phyloP scores from a whole-genome alignment of 2,797 vertebrate genomes.

The Huso huso region DNA sequence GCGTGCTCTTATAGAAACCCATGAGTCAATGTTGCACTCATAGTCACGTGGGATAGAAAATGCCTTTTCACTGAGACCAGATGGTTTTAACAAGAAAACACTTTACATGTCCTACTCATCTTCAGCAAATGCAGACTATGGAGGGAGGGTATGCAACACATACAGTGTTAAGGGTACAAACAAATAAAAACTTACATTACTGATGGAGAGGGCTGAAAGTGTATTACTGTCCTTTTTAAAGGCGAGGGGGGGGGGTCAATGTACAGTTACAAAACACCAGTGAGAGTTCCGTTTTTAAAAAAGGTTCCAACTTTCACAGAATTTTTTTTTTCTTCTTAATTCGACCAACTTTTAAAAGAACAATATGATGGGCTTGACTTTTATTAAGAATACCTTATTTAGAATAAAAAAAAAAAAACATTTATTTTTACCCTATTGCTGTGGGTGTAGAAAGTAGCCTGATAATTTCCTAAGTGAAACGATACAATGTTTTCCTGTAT shows the following conservation, averaged over 20 bases:
- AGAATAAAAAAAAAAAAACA: constrained; percentile 22
- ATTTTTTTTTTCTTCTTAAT: constrained; percentile 45
- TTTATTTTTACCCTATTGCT: constrained; percentile 23
- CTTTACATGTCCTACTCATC: too few species aligned
- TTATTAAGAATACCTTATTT: constrained; percentile 42
- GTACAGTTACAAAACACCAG: constrained; percentile 18
- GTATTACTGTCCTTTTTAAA: too few species aligned
- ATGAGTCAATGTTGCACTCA: too few species aligned
- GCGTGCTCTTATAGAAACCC: too few species aligned
- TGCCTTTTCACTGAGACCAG: too few species aligned
- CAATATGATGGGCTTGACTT: constrained; percentile 43
- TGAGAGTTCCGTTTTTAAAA: constrained; percentile 43
- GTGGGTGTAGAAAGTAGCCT: constrained; percentile 21
- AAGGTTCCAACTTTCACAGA: constrained; percentile 58
- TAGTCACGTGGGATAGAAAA: too few species aligned
- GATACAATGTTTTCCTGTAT: constrained; percentile 2
- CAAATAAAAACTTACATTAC: too few species aligned
- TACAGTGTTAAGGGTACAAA: too few species aligned
- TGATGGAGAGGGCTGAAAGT: too few species aligned
- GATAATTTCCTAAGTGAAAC: constrained; percentile 19
- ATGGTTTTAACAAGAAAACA: too few species aligned
- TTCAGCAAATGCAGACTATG: too few species aligned
- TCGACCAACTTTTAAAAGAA: constrained; percentile 47
- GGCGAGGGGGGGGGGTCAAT: constrained; percentile 20
- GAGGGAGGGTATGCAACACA: too few species aligned